Conservation (phyloP, 2,113 vertebrate genomes). For the Alouatta palliata region DNA sequence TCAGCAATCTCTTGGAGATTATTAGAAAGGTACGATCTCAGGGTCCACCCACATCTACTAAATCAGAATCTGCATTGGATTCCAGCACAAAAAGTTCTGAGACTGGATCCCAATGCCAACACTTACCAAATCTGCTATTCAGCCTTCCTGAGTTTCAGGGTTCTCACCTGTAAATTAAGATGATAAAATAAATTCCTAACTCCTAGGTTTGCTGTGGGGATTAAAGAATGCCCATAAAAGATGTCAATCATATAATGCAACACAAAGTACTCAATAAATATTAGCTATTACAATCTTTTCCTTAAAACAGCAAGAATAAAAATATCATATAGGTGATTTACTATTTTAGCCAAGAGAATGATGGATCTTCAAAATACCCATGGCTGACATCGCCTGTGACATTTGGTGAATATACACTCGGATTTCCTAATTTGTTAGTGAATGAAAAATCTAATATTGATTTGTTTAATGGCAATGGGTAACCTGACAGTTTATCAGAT, state of each 20-base stretch:
- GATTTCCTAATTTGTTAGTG: slow-evolving; percentile 69
- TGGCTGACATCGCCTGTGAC: neutral
- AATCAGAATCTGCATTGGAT: neutral
- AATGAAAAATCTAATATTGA: slow-evolving; percentile 45
- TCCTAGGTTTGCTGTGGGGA: neutral
- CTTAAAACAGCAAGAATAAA: slow-evolving; percentile 26
- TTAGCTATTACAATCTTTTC: neutral
- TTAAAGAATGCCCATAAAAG: neutral
- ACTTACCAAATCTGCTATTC: neutral
- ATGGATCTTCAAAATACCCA: neutral
- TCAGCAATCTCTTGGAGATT: neutral
- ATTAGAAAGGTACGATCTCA: neutral
- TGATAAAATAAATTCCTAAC: neutral
- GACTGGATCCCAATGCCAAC: neutral
- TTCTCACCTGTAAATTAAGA: neutral
- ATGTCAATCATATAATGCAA: neutral
- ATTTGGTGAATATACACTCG: slow-evolving; percentile 35
- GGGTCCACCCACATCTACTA: neutral
- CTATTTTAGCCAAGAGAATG: slow-evolving; percentile 21
- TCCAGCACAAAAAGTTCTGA: neutral
- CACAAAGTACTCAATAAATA: neutral
- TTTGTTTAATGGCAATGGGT: slow-evolving; percentile 67
- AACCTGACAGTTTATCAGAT: slow-evolving; percentile 72
- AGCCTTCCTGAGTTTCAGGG: neutral
- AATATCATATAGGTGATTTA: slow-evolving; percentile 8